Percentiles rank a stretch among this genome's conserved stretches.
phyloP scores from a whole-genome alignment of 92 coral and sea anemone genomes.

The Nematostella vectensis region DNA sequence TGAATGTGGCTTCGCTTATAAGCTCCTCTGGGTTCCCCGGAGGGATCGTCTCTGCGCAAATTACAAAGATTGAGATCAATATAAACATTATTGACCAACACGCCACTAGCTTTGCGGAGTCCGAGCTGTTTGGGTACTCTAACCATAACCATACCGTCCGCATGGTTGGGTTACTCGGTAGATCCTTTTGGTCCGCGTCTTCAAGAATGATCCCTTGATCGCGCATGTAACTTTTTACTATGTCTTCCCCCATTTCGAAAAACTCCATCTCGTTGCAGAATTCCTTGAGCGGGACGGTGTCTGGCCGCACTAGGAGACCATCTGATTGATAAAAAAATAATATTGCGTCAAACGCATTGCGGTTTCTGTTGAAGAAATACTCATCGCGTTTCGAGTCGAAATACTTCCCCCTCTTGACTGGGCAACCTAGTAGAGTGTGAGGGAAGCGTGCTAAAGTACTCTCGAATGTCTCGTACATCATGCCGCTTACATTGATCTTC shows the following conservation, averaged over 20 bases:
- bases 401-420: constrained; percentile 47
- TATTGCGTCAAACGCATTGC: constrained; percentile 87
- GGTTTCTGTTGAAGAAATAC: constrained; percentile 78
- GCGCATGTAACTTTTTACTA: constrained; percentile 37
- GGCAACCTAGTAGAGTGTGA: constrained; percentile 69
- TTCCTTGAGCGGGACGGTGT: constrained; percentile 62
- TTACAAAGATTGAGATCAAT: constrained; percentile 50
- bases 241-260: constrained; percentile 69
- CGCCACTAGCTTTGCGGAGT: constrained; percentile 45
- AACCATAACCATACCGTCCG: constrained; percentile 62
- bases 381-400: constrained; percentile 60
- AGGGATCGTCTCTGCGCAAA: constrained; percentile 67
- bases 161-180: constrained; percentile 37
- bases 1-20: neutral
- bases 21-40: neutral
- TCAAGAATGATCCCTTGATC: constrained; percentile 54
- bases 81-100: constrained; percentile 67
- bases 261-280: constrained; percentile 73
- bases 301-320: constrained; percentile 80
- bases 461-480: constrained; percentile 70
- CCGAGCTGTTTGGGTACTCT: constrained; percentile 72
- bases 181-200: constrained; percentile 16
- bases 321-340: constrained; percentile 86
- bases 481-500: constrained; percentile 75
- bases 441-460: constrained; percentile 79